phyloP scores from a whole-genome alignment of 2,888 invertebrate genomes.

The Leptinotarsa tumamoca region DNA sequence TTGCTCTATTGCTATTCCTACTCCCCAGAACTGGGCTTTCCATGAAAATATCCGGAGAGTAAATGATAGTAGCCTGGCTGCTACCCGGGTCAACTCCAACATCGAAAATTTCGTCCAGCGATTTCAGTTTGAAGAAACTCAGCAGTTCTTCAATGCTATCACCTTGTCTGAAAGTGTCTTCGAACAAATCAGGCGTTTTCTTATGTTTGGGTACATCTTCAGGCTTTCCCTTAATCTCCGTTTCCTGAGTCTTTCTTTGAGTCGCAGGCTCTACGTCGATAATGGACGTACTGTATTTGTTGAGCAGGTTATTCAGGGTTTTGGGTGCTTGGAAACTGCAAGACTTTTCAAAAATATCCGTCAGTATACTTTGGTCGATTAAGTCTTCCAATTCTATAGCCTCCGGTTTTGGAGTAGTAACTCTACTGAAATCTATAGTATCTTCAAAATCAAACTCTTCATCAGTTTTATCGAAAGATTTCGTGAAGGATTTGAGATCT shows the following conservation, averaged over 20 bases:
- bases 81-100: constrained; percentile 24
- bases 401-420: constrained; percentile 29
- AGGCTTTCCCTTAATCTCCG: constrained; percentile 2
- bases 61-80: constrained; percentile 52
- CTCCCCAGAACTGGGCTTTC: constrained; percentile 8
- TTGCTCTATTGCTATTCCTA: background rate
- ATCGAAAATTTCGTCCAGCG: constrained; percentile 48
- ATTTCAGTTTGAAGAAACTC: constrained; percentile 52
- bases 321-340: constrained; percentile 54
- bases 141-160: constrained; percentile 43
- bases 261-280: constrained; percentile 23
- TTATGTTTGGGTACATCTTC: constrained; percentile 13
- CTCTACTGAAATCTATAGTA: constrained; percentile 27
- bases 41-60: constrained; percentile 47
- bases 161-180: background rate
- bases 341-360: constrained; percentile 44
- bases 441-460: constrained; percentile 32
- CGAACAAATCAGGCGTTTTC: constrained; percentile 13
- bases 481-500: constrained; percentile 52
- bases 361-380: constrained; percentile 34
- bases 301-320: constrained; percentile 48
- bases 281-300: constrained; percentile 46
- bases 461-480: constrained; percentile 44
- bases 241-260: background rate
- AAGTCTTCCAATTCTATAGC: constrained; percentile 37